Evolutionary conservation across 1,140 invertebrate genomes (phyloP).

Genomic region (Brachionus manjavacas): DNA sequence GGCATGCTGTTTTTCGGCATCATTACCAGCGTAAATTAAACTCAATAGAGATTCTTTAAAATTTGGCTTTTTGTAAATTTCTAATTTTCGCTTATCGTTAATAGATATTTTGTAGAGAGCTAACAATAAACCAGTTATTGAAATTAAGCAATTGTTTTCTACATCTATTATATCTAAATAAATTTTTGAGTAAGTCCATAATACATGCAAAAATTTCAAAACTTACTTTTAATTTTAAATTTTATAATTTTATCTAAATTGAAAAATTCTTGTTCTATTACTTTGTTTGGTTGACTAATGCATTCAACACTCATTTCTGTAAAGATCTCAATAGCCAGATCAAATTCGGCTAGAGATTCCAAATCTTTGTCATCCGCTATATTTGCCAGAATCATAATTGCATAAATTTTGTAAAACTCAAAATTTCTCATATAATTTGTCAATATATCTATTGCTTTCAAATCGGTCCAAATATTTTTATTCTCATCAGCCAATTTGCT

Average conservation of each 20-base stretch:
- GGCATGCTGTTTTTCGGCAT: not conserved
- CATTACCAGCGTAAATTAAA: not conserved
- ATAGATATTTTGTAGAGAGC: not conserved
- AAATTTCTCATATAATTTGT: not conserved
- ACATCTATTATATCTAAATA: not conserved
- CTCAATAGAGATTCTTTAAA: not conserved
- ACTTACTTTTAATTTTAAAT: not conserved
- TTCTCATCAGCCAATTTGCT: not conserved
- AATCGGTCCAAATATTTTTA: not conserved
- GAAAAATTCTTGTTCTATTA: not conserved
- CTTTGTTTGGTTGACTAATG: not conserved
- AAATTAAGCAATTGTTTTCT: not conserved
- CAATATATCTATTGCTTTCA: not conserved
- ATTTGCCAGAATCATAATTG: not conserved
- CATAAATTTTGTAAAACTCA: not conserved
- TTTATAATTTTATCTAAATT: not conserved
- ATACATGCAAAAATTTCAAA: too few relatives aligned
- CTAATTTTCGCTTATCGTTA: not conserved
- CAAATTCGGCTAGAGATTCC: not conserved
- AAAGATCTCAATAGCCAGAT: not conserved
- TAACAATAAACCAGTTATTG: not conserved
- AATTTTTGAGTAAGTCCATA: too few relatives aligned
- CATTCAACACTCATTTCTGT: not conserved
- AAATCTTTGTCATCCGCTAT: not conserved
- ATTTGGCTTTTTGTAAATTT: not conserved